phyloP scores from a whole-genome alignment of 2,113 vertebrate species.

The Entosphenus tridentatus region DNA sequence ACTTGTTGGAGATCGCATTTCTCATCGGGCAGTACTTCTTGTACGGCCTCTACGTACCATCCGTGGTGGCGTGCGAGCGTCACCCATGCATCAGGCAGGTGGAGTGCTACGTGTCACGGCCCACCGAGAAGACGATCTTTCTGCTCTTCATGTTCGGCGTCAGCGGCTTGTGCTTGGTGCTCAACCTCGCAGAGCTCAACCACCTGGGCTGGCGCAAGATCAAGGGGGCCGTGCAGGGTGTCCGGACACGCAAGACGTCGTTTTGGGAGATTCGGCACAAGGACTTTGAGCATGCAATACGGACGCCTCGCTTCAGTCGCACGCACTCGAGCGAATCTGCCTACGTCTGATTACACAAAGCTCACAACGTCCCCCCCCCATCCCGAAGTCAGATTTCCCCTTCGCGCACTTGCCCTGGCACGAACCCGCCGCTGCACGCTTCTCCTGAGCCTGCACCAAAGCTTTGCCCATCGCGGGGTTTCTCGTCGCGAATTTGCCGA shows the following conservation, averaged over 20 bases:
- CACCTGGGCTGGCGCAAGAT: conserved; percentile 98
- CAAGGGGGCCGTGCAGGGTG: conserved; percentile 81
- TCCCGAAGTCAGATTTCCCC: not conserved
- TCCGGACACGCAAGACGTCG: conserved; percentile 86
- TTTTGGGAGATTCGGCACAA: conserved; percentile 75
- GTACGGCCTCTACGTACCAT: conserved; percentile 96
- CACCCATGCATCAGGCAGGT: conserved; percentile 98
- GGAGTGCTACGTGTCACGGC: conserved; percentile 92
- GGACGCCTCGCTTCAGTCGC: conserved; percentile 90
- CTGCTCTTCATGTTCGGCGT: conserved; percentile 99
- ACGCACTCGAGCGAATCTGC: conserved; percentile 99
- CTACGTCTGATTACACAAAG: conserved; percentile 44
- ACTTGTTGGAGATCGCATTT: conserved; percentile 93
- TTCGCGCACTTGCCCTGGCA: no score
- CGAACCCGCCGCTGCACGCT: no score
- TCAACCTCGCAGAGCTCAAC: conserved; percentile 96
- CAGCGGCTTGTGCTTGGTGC: conserved; percentile 84
- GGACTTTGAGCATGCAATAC: conserved; percentile 30
- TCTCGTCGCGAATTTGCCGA: no score
- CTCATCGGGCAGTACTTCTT: conserved; percentile 95
- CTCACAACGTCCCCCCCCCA: not conserved
- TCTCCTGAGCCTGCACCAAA: no score
- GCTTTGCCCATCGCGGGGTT: no score
- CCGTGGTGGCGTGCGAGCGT: conserved; percentile 85
- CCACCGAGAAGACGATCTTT: conserved; percentile 97